Evolutionary conservation across 2,113 vertebrate species (phyloP).

Genomic region (Notothenia coriiceps): DNA sequence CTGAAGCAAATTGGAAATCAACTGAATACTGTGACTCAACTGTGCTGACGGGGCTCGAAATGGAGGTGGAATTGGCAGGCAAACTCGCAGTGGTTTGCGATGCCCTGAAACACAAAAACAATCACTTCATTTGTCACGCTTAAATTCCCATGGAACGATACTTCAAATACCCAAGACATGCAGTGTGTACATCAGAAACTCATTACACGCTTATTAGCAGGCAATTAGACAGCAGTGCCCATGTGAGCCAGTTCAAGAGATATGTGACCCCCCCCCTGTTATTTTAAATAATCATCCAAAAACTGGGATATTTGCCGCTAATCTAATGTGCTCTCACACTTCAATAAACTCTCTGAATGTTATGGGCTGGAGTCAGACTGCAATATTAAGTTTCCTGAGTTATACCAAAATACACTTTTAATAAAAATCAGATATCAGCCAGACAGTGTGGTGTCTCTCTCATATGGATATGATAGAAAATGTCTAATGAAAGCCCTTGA

Average conservation of each 20-base stretch:
- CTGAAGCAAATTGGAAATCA: slow-evolving; percentile 22
- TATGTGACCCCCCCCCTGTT: slow-evolving; percentile 28
- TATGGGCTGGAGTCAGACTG: not conserved
- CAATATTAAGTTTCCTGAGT: slow-evolving; percentile 22
- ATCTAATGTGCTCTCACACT: slow-evolving; percentile 2
- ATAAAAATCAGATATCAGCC: slow-evolving; percentile 17
- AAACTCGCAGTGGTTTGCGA: slow-evolving; percentile 36
- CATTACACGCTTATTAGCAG: slow-evolving; percentile 74
- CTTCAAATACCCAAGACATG: slow-evolving; percentile 65
- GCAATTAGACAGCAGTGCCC: slow-evolving; percentile 62
- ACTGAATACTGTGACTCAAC: not conserved
- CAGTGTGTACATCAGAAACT: slow-evolving; percentile 66
- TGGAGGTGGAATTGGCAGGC: slow-evolving; percentile 45
- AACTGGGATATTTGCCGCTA: not conserved
- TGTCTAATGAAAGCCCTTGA: not conserved
- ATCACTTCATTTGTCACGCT: slow-evolving; percentile 65
- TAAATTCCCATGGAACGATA: slow-evolving; percentile 56
- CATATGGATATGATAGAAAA: not conserved
- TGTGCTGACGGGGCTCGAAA: slow-evolving; percentile 24
- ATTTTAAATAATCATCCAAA: slow-evolving; percentile 47
- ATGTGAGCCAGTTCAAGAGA: slow-evolving; percentile 49
- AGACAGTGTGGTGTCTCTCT: not conserved
- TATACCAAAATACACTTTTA: slow-evolving; percentile 33
- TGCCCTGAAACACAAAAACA: slow-evolving; percentile 60
- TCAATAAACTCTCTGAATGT: slow-evolving; percentile 11